Evolutionary conservation across 2,888 invertebrate genomes (phyloP).

Genomic region (Alloscopus bannaensis): DNA sequence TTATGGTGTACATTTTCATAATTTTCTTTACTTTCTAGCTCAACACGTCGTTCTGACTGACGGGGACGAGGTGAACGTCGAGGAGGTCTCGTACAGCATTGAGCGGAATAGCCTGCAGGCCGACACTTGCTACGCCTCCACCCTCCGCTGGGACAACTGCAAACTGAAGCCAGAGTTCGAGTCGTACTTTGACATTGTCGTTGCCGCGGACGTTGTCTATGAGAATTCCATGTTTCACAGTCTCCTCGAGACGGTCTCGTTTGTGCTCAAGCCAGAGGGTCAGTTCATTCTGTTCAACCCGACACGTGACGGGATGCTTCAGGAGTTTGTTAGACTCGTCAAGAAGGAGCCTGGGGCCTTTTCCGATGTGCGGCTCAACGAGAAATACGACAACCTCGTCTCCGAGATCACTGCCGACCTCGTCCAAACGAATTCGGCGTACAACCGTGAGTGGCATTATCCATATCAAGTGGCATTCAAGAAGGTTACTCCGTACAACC

Average conservation of each 20-base stretch:
- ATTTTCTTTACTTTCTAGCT: conserved; percentile 34
- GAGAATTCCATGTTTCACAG: conserved; percentile 25
- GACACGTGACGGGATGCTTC: conserved; percentile 53
- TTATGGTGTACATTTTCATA: background rate
- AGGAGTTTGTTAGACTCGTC: conserved; percentile 36
- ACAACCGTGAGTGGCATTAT: conserved; percentile 58
- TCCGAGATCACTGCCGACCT: conserved; percentile 30
- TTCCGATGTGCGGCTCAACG: conserved; percentile 32
- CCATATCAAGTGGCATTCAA: conserved; percentile 40
- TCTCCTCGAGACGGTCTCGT: conserved; percentile 48
- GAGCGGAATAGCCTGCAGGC: conserved; percentile 48
- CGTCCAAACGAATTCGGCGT: conserved; percentile 23
- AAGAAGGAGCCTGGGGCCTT: conserved; percentile 29
- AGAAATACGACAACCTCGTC: conserved; percentile 39
- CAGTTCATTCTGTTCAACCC: conserved; percentile 66
- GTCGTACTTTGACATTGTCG: conserved; percentile 54
- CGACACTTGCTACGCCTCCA: conserved; percentile 30
- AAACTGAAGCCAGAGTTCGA: conserved; percentile 42
- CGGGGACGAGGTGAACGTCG: conserved; percentile 58
- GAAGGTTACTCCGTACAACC: background rate
- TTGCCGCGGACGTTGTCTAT: conserved; percentile 66
- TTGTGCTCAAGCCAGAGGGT: conserved; percentile 59
- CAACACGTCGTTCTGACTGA: conserved; percentile 60
- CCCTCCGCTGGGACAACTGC: conserved; percentile 52
- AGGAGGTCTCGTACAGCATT: conserved; percentile 51